Conservation (phyloP, 1,140 invertebrate species). For the Triops longicaudatus region DNA sequence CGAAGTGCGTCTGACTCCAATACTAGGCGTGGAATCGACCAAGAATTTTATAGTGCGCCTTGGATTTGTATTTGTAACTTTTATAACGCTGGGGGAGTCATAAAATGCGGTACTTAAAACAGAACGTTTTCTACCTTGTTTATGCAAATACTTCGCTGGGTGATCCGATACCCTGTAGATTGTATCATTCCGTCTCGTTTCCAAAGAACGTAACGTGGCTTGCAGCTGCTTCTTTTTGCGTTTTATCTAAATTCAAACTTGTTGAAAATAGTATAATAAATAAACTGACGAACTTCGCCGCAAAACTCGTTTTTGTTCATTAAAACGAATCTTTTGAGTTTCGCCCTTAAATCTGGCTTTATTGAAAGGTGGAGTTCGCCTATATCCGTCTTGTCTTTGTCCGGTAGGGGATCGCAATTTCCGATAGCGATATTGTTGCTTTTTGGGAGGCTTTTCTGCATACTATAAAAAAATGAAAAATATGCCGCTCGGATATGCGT, state of each 20-base stretch:
- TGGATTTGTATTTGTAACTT: not conserved
- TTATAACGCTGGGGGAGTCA: not conserved
- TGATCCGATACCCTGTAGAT: not conserved
- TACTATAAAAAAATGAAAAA: not conserved
- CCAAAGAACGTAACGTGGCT: not conserved
- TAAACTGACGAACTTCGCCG: too few relatives aligned
- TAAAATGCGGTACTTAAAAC: not conserved
- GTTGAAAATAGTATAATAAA: too few relatives aligned
- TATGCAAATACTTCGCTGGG: not conserved
- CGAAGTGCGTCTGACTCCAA: not conserved
- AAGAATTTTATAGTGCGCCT: not conserved
- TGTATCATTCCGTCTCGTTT: not conserved
- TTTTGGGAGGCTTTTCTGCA: not conserved
- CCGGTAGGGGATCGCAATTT: not conserved
- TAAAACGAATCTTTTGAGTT: too few relatives aligned
- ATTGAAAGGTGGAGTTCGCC: not conserved
- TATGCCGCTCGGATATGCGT: not conserved
- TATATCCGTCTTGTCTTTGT: not conserved
- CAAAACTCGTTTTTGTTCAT: too few relatives aligned
- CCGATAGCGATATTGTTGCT: not conserved
- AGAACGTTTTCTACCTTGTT: not conserved
- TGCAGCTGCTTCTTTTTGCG: too few relatives aligned
- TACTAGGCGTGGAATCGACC: not conserved
- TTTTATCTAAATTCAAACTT: too few relatives aligned
- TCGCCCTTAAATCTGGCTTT: too few relatives aligned